Evolutionary conservation across 2,888 invertebrate genomes (phyloP).

Genomic region (Lasioglossum figueresi): DNA sequence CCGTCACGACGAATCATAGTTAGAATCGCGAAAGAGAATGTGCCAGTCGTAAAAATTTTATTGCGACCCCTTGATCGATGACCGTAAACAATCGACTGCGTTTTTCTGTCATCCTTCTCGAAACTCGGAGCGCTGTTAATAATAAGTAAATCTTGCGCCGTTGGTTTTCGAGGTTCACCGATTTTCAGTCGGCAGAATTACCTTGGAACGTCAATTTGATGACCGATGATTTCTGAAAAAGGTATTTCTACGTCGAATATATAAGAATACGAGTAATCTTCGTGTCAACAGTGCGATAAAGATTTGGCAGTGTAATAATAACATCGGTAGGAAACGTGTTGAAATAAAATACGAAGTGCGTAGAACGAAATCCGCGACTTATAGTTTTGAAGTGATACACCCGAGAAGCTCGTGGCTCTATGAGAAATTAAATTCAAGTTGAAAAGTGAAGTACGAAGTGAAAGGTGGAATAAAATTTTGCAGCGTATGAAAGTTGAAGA

Average conservation of each 20-base stretch:
- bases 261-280: no score
- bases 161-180: background rate
- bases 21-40: background rate
- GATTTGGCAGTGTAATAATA: no score
- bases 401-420: background rate
- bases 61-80: background rate
- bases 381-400: background rate
- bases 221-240: no score
- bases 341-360: background rate
- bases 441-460: background rate
- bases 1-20: background rate
- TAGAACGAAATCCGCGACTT: background rate
- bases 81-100: background rate
- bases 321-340: background rate
- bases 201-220: no score
- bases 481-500: background rate
- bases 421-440: constrained; percentile 1
- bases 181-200: no score
- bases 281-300: no score
- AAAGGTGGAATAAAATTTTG: background rate
- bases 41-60: background rate
- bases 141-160: background rate
- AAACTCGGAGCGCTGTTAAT: background rate
- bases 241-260: no score
- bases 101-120: background rate